Base-by-base conservation (phyloP, 2,113 vertebrate genomes). In the Chroicocephalus ridibundus region DNA sequence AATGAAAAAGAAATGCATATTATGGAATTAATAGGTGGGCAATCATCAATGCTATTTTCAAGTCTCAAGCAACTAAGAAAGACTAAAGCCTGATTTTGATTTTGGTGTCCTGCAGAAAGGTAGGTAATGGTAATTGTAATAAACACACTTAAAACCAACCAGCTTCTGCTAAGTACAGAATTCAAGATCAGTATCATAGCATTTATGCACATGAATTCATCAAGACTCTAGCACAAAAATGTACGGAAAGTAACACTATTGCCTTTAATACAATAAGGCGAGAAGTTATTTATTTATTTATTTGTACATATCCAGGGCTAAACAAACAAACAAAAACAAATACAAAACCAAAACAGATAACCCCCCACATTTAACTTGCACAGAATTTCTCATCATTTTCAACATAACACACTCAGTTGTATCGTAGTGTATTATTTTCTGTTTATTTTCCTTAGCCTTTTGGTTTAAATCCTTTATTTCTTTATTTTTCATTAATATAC, bases 281-380 rank as follows among this genome's bases (percentile, higher is more conserved):
- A 82, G n/a, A 18, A 36, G 11, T 24, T 24, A 26, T 24, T 40
- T 36, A 13, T 44, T 22, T 42, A 34, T 13, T 36, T 42, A 14
- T 19, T 62, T 46, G 26, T 51, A 62, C 5, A 17, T 38, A 46
- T 16, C 15, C 58, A 54, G 32, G 11, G 7, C 49, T 40, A 83
- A 46, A 4, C 74, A 52, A 36, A 40, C 57, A 46, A 38, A 24
- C 21, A 44, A 42, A 29, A 0, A 9, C 10, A 18, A 25, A 51
- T 5, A 5, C 0, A 68, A 40, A 32, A 0, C 14, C 11, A 15
- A 31, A 58, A 4, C 32, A 57, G 65, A 38, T 3, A 64, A 10
- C 6, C 0, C 4, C 4, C 12, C n/a, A 32, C 7, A 24, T 69
- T 34, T 74, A 55, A 54, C 44, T 69, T 82, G 27, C 24, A 70